Conservation (phyloP, 2,113 vertebrate species). For the Daboia siamensis region DNA sequence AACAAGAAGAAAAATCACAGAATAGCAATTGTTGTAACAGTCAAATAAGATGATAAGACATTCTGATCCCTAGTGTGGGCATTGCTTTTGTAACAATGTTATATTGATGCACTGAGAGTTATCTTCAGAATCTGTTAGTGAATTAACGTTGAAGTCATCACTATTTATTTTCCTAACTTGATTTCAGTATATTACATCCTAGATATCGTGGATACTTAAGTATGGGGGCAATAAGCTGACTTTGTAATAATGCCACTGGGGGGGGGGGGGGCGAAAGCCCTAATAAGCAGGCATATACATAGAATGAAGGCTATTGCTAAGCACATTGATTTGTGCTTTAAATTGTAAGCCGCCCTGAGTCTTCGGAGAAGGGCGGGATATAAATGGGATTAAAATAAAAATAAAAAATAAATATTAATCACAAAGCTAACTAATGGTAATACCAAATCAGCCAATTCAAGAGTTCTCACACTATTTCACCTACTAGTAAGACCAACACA, state of each 20-base stretch:
- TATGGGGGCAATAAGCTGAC: no score
- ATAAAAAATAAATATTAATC: no score
- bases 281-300: no score
- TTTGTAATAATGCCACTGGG: no score
- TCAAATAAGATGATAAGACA: background rate
- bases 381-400: no score
- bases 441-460: background rate
- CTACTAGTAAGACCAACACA: background rate
- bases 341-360: no score
- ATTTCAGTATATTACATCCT: background rate
- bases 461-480: background rate
- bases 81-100: background rate
- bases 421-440: background rate
- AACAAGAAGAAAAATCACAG: background rate
- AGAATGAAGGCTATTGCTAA: no score
- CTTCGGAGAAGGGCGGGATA: no score
- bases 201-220: background rate
- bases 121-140: background rate
- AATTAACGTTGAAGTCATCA: background rate
- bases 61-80: background rate
- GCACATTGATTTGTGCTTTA: no score
- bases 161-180: background rate
- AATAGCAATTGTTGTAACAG: background rate
- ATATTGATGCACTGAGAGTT: background rate
- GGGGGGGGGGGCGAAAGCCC: no score